Evolutionary conservation across 2,113 vertebrate species (phyloP).

Genomic region (Hippolais icterina): DNA sequence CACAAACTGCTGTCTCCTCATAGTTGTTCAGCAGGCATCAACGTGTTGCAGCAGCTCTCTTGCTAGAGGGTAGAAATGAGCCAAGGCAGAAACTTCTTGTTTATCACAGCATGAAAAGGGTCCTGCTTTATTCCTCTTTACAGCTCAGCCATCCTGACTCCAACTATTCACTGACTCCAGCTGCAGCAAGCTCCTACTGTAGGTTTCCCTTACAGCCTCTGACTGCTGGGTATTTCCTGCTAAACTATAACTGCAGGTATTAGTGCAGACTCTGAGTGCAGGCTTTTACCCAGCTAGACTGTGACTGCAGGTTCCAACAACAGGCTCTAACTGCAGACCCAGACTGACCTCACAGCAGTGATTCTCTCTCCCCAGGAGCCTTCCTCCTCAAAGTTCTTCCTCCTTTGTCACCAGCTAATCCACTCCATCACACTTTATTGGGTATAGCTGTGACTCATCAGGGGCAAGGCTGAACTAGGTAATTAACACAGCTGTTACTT

Average conservation of each 20-base stretch:
- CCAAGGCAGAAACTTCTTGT: background rate
- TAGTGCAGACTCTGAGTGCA: background rate
- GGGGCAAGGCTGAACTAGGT: background rate
- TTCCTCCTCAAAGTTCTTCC: background rate
- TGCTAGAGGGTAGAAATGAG: background rate
- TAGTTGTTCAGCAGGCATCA: background rate
- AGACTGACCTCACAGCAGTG: background rate
- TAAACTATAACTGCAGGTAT: background rate
- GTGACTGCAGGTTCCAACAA: background rate
- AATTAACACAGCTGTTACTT: background rate
- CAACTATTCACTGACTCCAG: background rate
- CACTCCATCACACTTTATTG: background rate
- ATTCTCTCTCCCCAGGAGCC: background rate
- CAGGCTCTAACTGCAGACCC: background rate
- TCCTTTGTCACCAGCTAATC: background rate
- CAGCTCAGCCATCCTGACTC: background rate
- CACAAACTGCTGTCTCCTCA: background rate
- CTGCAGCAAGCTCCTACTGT: background rate
- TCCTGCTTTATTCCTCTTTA: background rate
- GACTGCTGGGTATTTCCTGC: background rate
- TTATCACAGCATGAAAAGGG: background rate
- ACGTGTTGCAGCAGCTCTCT: background rate
- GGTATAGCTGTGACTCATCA: background rate
- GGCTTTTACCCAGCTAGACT: background rate
- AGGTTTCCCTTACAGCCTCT: background rate